Evolutionary conservation across 2,113 vertebrate genomes (phyloP).

Genomic region (Butorides virescens): DNA sequence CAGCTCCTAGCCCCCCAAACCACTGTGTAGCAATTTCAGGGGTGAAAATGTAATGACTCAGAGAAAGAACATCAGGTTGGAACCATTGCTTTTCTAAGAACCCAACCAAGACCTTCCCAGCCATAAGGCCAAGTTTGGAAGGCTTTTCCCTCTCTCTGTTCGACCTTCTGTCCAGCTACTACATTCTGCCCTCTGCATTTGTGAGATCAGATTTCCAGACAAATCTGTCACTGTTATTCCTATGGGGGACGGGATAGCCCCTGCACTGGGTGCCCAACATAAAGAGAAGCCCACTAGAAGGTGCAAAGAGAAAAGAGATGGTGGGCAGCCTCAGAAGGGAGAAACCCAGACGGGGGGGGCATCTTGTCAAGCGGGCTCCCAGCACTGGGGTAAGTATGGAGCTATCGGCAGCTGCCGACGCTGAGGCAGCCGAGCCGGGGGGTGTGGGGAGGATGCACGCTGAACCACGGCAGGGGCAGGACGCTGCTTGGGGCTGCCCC

Average conservation of each 20-base stretch:
- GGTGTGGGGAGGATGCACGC: too few relatives aligned
- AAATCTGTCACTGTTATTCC: neutral
- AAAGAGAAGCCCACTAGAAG: neutral
- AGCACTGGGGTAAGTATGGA: fast-evolving
- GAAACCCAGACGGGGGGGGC: too few relatives aligned
- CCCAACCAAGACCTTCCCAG: neutral
- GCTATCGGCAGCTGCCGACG: neutral
- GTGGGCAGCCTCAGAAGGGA: neutral
- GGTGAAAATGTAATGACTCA: neutral
- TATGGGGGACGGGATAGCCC: neutral
- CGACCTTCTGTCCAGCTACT: neutral
- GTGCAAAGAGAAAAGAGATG: neutral
- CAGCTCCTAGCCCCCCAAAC: neutral
- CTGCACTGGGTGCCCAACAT: neutral
- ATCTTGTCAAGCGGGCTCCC: neutral
- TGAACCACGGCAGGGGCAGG: too few relatives aligned
- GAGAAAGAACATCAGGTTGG: neutral
- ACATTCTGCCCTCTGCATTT: neutral
- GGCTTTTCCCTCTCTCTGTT: neutral
- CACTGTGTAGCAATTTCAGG: neutral
- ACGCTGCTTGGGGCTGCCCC: neutral
- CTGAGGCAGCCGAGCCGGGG: neutral
- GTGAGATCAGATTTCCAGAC: neutral
- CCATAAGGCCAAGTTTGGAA: neutral
- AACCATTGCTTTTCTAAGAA: neutral